Evolutionary conservation across 2,888 invertebrate species (phyloP).

Genomic region (Megastigmus dorsalis): DNA sequence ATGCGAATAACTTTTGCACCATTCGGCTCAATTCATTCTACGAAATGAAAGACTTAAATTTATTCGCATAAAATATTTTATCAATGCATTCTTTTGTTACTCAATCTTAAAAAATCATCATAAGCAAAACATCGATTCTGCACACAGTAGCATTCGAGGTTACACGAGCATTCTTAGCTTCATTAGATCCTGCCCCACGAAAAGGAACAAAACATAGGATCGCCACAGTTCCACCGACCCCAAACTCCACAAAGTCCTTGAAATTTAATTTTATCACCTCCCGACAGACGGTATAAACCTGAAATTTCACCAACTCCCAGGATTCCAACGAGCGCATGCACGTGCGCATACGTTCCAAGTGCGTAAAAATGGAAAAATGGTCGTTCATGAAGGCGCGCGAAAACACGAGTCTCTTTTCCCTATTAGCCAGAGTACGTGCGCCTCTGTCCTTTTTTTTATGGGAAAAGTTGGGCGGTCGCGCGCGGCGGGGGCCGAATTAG

Average conservation of each 20-base stretch:
- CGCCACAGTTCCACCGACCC: no score
- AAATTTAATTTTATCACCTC: neutral
- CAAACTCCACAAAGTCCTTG: neutral
- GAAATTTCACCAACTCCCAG: neutral
- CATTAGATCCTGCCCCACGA: no score
- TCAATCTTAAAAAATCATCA: no score
- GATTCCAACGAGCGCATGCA: neutral
- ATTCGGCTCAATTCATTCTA: no score
- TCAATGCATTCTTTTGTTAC: no score
- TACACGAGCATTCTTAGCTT: no score
- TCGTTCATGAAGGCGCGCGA: conserved; percentile 8
- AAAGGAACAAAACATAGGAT: no score
- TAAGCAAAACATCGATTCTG: no score
- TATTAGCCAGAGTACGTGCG: neutral
- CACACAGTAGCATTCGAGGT: no score
- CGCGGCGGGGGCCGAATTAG: conserved; percentile 7
- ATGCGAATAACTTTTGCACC: no score
- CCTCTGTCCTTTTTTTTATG: conserved; percentile 6
- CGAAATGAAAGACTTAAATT: no score
- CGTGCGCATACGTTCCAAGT: neutral
- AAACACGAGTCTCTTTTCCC: neutral
- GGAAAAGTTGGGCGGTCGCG: neutral
- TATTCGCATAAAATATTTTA: no score
- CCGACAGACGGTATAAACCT: neutral
- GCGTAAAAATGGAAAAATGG: conserved; percentile 8